Evolutionary conservation across 1,140 invertebrate genomes (phyloP).

Genomic region (Nasonia giraulti): DNA sequence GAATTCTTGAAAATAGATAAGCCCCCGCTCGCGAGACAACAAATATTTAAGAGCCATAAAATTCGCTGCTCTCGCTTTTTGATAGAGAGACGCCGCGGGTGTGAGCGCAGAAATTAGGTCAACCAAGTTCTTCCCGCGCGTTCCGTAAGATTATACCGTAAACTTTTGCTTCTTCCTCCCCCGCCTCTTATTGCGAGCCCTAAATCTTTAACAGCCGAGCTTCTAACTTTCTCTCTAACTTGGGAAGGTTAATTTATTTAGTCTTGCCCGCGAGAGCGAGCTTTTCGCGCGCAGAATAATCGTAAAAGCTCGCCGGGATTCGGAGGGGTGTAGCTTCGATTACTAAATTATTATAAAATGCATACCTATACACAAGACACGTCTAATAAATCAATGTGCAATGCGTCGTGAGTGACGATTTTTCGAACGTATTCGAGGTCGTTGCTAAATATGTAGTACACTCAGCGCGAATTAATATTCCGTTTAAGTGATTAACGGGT

Average conservation of each 20-base stretch:
- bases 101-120: slow-evolving; percentile 9
- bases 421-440: too few relatives aligned
- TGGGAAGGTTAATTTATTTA: slow-evolving; percentile 21
- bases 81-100: neutral
- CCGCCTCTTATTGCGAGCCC: neutral
- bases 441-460: too few relatives aligned
- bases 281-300: neutral
- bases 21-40: neutral
- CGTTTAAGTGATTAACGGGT: neutral
- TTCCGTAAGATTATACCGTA: slow-evolving; percentile 12
- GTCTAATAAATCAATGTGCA: too few relatives aligned
- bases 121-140: neutral
- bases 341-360: neutral
- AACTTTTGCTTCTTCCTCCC: neutral
- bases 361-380: neutral
- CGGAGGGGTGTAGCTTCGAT: neutral
- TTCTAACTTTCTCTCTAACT: slow-evolving; percentile 10
- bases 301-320: neutral
- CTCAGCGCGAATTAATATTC: neutral
- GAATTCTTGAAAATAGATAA: neutral
- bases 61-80: neutral
- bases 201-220: slow-evolving; percentile 27
- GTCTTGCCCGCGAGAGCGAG: neutral
- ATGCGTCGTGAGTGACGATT: too few relatives aligned
- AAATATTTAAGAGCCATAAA: slow-evolving; percentile 24